Base-by-base conservation (phyloP, 2,113 vertebrate species). In the Tretioscincus oriximinensis region DNA sequence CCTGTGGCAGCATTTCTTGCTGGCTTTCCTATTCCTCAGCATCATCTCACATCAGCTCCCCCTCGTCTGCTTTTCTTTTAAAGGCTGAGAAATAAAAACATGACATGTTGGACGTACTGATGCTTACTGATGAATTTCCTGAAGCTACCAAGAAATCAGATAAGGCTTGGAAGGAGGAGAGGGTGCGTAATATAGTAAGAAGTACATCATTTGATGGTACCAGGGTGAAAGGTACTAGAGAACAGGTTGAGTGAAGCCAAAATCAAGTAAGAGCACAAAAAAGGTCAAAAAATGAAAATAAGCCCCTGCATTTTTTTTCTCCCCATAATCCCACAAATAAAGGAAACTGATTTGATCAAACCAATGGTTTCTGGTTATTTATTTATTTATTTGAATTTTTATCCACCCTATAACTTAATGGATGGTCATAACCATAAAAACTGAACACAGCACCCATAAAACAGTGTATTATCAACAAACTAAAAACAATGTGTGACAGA, bases 91-190 rank as follows among this genome's bases (percentile, higher is more conserved):
- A 31, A 2, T 1, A 12, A 70, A 14, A 76, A 29, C 35, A 41
- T 0, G 2, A 21, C 51, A 21, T 14, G 4, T 2, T 18, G 47
- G 31, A 3, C n/a, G 31, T 0, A 2, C 67, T 76, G 64, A 49
- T 68, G 31, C 64, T 24, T 81, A 31, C 18, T 81, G 49, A 73
- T 47, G 73, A 45, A 81, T 29, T 69, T 29, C 80, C 76, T 1
- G 31, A 81, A 81, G 51, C 51, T 47, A 31, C 4, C 29, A 41
- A n/a, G 70, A 41, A 73, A 64, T 45, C 60, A 49, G 41, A 51
- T 21, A 28, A 26, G 14, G n/a, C 11, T 71, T 64, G 16, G 28
- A 9, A 14, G 7, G 58, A 41, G 29, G 67, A 10, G 28, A 29
- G 29, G 26, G 10, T 35, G 12, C 35, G n/a, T 65, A 8, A 5